Conservation (phyloP, 2,888 invertebrate species). For the Frankliniella fusca region DNA sequence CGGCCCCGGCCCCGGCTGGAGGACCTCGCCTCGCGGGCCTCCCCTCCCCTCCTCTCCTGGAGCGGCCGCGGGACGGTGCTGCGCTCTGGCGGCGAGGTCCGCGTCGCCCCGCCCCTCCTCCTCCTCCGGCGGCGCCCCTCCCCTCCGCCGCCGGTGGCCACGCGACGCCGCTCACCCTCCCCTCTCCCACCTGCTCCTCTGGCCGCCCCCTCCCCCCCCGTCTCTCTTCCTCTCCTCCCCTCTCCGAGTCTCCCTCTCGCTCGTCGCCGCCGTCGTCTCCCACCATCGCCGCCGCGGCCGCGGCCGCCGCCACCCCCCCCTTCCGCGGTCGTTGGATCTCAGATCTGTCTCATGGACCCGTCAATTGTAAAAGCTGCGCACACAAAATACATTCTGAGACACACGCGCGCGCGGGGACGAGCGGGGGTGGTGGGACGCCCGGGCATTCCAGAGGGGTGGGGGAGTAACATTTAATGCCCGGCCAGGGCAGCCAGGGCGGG, state of each 20-base stretch:
- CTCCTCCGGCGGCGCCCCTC: constrained; percentile 37
- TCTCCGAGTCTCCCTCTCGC: background rate
- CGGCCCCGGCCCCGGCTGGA: background rate
- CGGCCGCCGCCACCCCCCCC: constrained; percentile 30
- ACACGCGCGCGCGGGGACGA: background rate
- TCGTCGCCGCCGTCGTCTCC: constrained; percentile 27
- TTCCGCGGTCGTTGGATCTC: constrained; percentile 29
- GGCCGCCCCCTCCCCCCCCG: constrained; percentile 53
- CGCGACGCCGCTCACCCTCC: constrained; percentile 37
- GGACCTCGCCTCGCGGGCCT: constrained; percentile 30
- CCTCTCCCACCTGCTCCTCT: constrained; percentile 60
- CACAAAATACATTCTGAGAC: constrained; percentile 32
- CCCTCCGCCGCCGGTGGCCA: constrained; percentile 59
- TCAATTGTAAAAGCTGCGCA: constrained; percentile 35
- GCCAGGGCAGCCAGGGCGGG: background rate
- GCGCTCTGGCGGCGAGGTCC: constrained; percentile 47
- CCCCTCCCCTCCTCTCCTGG: constrained; percentile 35
- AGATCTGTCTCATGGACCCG: constrained; percentile 23
- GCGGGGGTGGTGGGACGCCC: background rate
- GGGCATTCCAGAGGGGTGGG: constrained; percentile 6
- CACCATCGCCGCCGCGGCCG: constrained; percentile 28
- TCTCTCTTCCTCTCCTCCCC: constrained; percentile 27
- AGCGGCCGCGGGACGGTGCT: constrained; percentile 43
- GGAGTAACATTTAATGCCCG: constrained; percentile 20
- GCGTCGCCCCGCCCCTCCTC: constrained; percentile 43